Conservation (phyloP, 53 echinoderm and acorn worm genomes). For the Henricia sp. region DNA sequence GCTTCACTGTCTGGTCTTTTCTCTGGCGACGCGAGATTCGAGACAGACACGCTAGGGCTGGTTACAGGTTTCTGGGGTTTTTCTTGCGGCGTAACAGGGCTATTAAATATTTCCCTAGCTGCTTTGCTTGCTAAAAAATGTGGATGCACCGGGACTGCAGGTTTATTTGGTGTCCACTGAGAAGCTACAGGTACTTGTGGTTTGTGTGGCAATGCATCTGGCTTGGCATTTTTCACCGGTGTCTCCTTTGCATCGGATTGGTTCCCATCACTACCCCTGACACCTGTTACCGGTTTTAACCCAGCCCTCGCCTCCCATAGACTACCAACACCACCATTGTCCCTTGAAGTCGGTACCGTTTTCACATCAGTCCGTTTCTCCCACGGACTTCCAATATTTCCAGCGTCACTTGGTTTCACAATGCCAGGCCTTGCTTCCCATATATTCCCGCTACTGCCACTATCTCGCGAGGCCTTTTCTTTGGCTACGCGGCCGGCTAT, state of each 20-base stretch:
- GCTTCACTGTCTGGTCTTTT: slow-evolving; percentile 4
- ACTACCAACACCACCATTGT: slow-evolving; percentile 9
- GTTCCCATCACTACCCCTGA: not conserved
- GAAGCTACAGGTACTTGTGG: slow-evolving; percentile 3
- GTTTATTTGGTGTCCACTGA: slow-evolving; percentile 26
- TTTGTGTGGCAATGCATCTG: slow-evolving; percentile 24
- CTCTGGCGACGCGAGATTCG: not conserved
- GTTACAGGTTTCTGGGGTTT: not conserved
- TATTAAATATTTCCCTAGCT: slow-evolving; percentile 70
- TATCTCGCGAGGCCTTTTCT: slow-evolving; percentile 27
- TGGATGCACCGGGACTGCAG: slow-evolving; percentile 72
- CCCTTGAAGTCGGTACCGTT: slow-evolving; percentile 11
- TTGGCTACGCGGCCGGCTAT: slow-evolving; percentile 69
- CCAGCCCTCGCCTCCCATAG: slow-evolving; percentile 25
- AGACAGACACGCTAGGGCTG: not conserved
- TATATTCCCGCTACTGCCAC: slow-evolving; percentile 38
- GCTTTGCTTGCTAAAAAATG: slow-evolving; percentile 69
- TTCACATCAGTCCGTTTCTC: not conserved
- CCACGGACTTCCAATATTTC: not conserved
- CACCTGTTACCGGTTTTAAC: not conserved
- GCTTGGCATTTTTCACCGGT: not conserved
- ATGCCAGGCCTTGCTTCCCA: slow-evolving; percentile 58
- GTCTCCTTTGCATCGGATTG: not conserved
- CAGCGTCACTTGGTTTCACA: not conserved
- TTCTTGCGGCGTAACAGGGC: slow-evolving; percentile 19